Base-by-base conservation (phyloP, 1,140 invertebrate genomes). In the Odontomachus brunneus region DNA sequence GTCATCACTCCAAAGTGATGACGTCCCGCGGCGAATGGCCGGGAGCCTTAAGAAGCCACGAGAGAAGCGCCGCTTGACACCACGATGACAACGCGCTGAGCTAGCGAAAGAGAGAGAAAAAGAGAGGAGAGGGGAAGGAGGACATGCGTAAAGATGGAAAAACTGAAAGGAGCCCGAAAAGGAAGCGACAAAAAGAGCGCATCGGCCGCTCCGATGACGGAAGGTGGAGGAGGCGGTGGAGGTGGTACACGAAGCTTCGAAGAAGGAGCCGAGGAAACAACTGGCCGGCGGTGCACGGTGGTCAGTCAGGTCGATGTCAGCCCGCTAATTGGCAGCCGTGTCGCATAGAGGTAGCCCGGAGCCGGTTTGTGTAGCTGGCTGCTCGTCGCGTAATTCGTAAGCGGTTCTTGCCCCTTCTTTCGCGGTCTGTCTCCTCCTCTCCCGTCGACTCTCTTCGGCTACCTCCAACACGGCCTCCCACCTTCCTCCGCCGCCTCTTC, bases 251-350 rank as follows among this genome's bases (percentile, higher is more conserved):
- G 53, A 82, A 51, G 33, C 48, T 44, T 71, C 83, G 60, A 82
- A 73, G 69, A 87, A 26, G 38, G 62, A 66, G 65, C 60, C 59
- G 57, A 74, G 75, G 85, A 84, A 84, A 65, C 84, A 87, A 89
- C 63, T 76, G 84, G 89, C 85, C 87, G 82, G 83, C 88, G 81
- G 86, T 89, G 83, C 82, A 89, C 87, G 92, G 92, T 93, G 92
- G 92, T 92, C 93, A 93, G 91, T 92, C 91, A 93, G 91, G 82
- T 91, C 92, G 91, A 93, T 94, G 92, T 94, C 92, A 93, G 91
- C 74, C 88, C 89, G 89, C 93, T 94, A 94, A 94, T 94, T 94
- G 93, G 93, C 92, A 94, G 90, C 91, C 92, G 90, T 93, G 93
- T 93, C 93, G 91, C 91, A 91, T 91, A 92, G 90, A 91, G 88